A percentile compares a stretch with the other conserved stretches of the same genome.
Conservation (phyloP, 37 sponge, comb jelly and placozoan genomes). For the Amphimedon queenslandica region DNA sequence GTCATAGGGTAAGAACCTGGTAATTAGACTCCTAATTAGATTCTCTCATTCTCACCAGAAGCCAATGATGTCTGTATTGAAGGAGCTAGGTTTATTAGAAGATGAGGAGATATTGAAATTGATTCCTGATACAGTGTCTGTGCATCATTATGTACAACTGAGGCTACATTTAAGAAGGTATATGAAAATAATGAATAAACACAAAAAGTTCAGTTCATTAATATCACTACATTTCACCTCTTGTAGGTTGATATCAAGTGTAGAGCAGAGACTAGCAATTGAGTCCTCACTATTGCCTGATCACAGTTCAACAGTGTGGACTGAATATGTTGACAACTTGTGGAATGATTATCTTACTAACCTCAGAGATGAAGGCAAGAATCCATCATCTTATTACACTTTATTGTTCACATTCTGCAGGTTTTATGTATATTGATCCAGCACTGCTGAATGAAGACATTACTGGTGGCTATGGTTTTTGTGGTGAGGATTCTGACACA, state of each 20-base stretch:
- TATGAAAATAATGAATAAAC: background rate
- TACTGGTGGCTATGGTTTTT: background rate
- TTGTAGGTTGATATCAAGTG: conserved; percentile 1
- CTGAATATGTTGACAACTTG: conserved; percentile 39
- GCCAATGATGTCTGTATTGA: conserved; percentile 27
- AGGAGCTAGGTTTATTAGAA: conserved; percentile 19
- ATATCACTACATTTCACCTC: background rate
- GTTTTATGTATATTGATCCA: background rate
- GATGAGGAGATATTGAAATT: conserved; percentile 18
- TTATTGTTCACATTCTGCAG: background rate
- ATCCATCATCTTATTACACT: background rate
- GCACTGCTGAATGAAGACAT: background rate
- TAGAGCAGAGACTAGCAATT: conserved; percentile 10
- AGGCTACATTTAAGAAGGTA: conserved; percentile 45
- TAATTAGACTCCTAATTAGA: background rate
- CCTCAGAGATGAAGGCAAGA: conserved; percentile 14
- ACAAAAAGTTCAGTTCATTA: background rate
- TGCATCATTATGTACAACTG: conserved; percentile 63
- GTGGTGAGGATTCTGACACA: background rate
- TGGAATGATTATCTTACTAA: conserved; percentile 40
- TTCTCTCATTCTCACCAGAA: conserved; percentile 10
- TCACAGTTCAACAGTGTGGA: conserved; percentile 10
- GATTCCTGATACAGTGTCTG: conserved; percentile 36
- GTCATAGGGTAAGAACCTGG: conserved; percentile 9
- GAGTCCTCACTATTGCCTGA: background rate